Base-by-base conservation (phyloP, 2,113 vertebrate species). In the Chamaetylas fuelleborni region DNA sequence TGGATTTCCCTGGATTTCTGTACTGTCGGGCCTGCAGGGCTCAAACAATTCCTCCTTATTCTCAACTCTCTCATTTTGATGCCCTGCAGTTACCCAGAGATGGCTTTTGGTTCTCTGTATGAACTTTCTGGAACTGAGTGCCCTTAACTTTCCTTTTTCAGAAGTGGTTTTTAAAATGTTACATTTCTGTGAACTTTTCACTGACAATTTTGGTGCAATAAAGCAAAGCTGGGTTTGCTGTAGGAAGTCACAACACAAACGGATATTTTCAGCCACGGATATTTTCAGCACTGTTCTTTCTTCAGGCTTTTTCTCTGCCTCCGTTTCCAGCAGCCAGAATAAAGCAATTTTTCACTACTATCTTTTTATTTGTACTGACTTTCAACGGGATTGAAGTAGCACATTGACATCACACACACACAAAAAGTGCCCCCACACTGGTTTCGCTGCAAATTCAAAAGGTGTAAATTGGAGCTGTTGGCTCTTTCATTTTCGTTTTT, bases 281-380 rank as follows among this genome's bases (percentile, higher is more conserved):
- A 74, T 95, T 95, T 92, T 83, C 95, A 92, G 82, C 76, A 78
- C 94, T 95, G 62, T 86, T 78, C 79, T 82, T 95, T 90, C 74
- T 34, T 77, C 79, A 90, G 84, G 64, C 6, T 36, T 77, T 84
- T 78, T 82, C 74, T 88, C 81, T 89, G 94, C 91, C 84, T 96
- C 79, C 1, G 0, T 88, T 90, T 58, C 64, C 79, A 88, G 92
- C 85, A 96, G 56, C 72, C n/a, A 60, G 94, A 94, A 93, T 83
- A 93, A 94, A 93, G 88, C 67, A 31, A 38, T 81, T 96, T 96
- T 96, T 94, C 94, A 96, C 91, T 88, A 62, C 74, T 88, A 12
- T 45, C 47, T 92, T 92, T 84, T 86, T 73, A 81, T 90, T 95
- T 88, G 38, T 93, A 78, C 81, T 95, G 31, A 91, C 83, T 87